Evolutionary conservation across 2,888 invertebrate species (phyloP), one percentile per base, ranked within the genome.

Genomic region (Andrena dorsata): DNA sequence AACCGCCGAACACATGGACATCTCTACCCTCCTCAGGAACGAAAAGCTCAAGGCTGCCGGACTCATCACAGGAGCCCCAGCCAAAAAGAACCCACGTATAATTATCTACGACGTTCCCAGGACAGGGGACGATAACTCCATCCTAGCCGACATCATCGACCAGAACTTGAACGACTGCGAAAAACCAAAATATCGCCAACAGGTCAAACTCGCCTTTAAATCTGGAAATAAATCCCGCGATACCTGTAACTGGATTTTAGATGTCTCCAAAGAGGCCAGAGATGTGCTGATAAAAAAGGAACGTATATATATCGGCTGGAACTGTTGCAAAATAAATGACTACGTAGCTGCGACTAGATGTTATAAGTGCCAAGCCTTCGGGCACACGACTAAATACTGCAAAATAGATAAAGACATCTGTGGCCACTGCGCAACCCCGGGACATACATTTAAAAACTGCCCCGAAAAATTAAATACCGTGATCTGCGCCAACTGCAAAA

Each of bases 391-490:
- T 0, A 58, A 58, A 16, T n/a, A 23, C n/a, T 70, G 70, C 58
- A 58, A 58, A 8, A 2, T 0, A 0, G 35, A 32, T 0, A 32
- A 72, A 8, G 69, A 47, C 8, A 66, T 32, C 0, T 86, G 86
- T 65, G 56, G 72, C 0, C 80, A 82, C 65, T 87, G 86, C 60
- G 71, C 68, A 0, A 26, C 23, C 8, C 23, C 13, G 1, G 83
- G 82, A 0, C 83, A 83, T 28, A 61, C 10, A 0, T n/a, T 30
- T 0, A 47, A 26, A 0, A 70, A 76, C 0, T 85, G 80, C 35
- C 23, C 53, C 0, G 49, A 4, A 3, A 49, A 49, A 1, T 0
- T 6, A 8, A 32, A 32, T 8, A 8, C 6, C 8, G 32, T 8
- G 2, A 2, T 32, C 0, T 8, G 61, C 61, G 16, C 30, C 6